Base-by-base conservation (phyloP, 2,113 vertebrate genomes). In the Labeo rohita region DNA sequence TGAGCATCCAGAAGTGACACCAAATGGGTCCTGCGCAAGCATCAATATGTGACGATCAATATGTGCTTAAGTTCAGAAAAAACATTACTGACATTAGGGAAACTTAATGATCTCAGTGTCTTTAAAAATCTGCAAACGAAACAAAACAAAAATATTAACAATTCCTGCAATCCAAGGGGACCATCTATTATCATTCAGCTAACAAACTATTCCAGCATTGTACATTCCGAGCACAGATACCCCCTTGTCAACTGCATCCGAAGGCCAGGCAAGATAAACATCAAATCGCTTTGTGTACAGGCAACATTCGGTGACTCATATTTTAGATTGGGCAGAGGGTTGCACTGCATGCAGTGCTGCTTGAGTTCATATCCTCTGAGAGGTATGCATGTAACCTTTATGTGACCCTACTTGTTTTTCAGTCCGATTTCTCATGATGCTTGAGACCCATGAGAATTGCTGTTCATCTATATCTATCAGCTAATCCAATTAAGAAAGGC, bases 401-500 rank as follows among this genome's bases (percentile, higher is more conserved):
- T 70, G 56, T 83, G 36, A 70, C 84, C n/a, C 59, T 21, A 7
- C 72, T 76, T 85, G 79, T 13, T 54, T 80, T 73, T 8, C 18
- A 39, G 16, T 36, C 43, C 34, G 15, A 11, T 66, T 39, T 47
- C n/a, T n/a, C 45, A 65, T 84, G 70, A 63, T 84, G 16, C 70
- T 80, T 82, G 16, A 28, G 43, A 68, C 83, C 49, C 73, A 28
- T 36, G n/a, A 45, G 72, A 86, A 74, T 85, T 85, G 83, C 7
- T 15, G 52, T 68, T 84, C 73, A 82, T 89, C 76, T 75, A 83
- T 84, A 78, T 86, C 49, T 84, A 88, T 89, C 87, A 88, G 76
- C 83, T 83, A 85, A 85, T 83, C 83, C 50, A 86, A 87, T 89
- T 89, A 90, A 28, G 11, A 72, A 21, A 56, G 21, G 50, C 3